Conservation (phyloP, 2,888 invertebrate species). For the Cephus pygmeus region DNA sequence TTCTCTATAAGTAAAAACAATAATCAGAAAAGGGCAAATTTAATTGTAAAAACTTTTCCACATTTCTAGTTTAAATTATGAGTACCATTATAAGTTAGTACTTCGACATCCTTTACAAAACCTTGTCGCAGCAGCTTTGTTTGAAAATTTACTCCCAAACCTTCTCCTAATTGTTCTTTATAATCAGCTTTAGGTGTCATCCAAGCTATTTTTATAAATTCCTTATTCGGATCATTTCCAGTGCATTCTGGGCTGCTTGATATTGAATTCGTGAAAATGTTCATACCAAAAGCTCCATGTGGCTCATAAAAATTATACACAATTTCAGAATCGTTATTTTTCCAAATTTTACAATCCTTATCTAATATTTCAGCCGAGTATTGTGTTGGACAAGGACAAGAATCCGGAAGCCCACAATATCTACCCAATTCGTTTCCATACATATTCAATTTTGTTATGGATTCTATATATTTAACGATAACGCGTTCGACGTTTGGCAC, state of each 20-base stretch:
- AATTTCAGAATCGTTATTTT: conserved; percentile 24
- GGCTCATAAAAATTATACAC: conserved; percentile 40
- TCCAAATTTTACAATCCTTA: conserved; percentile 23
- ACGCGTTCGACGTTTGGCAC: conserved; percentile 35
- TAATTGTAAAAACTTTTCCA: not conserved
- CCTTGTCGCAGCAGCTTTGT: conserved; percentile 30
- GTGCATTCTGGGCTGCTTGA: conserved; percentile 40
- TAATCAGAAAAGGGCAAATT: not conserved
- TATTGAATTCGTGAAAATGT: conserved; percentile 36
- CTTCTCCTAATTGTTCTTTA: conserved; percentile 2
- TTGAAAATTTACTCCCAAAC: conserved; percentile 14
- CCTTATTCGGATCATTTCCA: conserved; percentile 16
- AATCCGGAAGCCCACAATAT: conserved; percentile 39
- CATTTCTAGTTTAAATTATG: not conserved
- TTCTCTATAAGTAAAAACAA: conserved; percentile 29
- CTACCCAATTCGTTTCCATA: conserved; percentile 37
- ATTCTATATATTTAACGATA: conserved; percentile 24
- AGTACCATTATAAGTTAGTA: conserved; percentile 39
- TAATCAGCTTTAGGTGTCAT: conserved; percentile 14
- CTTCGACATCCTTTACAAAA: conserved; percentile 42
- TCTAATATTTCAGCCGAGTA: conserved; percentile 36
- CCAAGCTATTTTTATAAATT: conserved; percentile 45
- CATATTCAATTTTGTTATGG: conserved; percentile 38
- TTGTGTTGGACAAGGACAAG: conserved; percentile 45
- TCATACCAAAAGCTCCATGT: conserved; percentile 33